phyloP scores from a whole-genome alignment of 1,140 invertebrate species.

The Ectropis grisescens region DNA sequence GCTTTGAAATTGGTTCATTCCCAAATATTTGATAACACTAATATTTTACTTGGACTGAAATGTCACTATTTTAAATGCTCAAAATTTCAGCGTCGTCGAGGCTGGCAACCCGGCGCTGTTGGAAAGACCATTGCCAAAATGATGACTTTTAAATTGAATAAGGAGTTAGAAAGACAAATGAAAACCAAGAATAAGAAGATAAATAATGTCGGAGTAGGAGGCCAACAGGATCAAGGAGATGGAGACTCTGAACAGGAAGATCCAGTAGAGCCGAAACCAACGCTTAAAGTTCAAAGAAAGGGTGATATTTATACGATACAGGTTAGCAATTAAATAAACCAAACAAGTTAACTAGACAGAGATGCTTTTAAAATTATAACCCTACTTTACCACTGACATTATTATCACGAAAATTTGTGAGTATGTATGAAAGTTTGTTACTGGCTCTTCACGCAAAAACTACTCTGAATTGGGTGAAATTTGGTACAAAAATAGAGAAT shows the following conservation, averaged over 20 bases:
- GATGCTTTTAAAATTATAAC: neutral
- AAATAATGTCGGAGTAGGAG: constrained; percentile 29
- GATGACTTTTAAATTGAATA: constrained; percentile 60
- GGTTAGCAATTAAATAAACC: too few relatives aligned
- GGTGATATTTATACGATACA: constrained; percentile 70
- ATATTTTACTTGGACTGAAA: too few relatives aligned
- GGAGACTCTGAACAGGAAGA: constrained; percentile 55
- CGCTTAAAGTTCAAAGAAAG: constrained; percentile 70
- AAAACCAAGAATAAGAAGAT: constrained; percentile 54
- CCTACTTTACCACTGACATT: too few relatives aligned
- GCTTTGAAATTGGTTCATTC: too few relatives aligned
- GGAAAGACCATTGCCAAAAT: constrained; percentile 63
- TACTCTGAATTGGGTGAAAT: too few relatives aligned
- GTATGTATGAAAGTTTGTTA: too few relatives aligned
- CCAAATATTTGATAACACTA: too few relatives aligned
- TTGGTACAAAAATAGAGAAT: too few relatives aligned
- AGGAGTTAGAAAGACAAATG: constrained; percentile 30
- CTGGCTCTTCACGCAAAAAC: too few relatives aligned
- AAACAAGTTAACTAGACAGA: neutral
- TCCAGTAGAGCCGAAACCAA: constrained; percentile 60
- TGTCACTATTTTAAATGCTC: too few relatives aligned
- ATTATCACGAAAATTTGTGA: too few relatives aligned
- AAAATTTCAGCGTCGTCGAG: constrained; percentile 63
- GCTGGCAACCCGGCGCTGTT: constrained; percentile 71
- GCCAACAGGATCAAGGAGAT: constrained; percentile 23